Conservation (phyloP, 1,140 invertebrate species). For the Drosophila mauritiana region DNA sequence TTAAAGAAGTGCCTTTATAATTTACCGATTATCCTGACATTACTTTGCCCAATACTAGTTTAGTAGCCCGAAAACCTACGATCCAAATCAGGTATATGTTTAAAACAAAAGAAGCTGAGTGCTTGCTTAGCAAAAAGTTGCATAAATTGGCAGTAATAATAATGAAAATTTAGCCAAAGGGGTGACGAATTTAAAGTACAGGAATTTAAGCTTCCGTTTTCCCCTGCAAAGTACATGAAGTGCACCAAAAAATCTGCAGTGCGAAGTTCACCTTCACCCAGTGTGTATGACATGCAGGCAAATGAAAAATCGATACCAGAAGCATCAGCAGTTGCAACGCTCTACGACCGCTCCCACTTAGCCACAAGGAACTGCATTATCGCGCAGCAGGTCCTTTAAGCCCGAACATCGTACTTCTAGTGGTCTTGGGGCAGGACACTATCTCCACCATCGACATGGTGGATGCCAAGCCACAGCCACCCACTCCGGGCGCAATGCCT, state of each 20-base stretch:
- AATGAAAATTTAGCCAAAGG: background rate
- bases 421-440: background rate
- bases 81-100: background rate
- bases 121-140: slow-evolving; percentile 2
- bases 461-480: slow-evolving; percentile 65
- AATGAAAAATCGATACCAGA: slow-evolving; percentile 66
- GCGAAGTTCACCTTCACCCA: slow-evolving; percentile 34
- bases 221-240: slow-evolving; percentile 5
- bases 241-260: slow-evolving; percentile 48
- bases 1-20: slow-evolving; percentile 46
- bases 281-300: slow-evolving; percentile 30
- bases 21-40: slow-evolving; percentile 17
- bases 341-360: slow-evolving; percentile 29
- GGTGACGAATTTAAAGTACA: background rate
- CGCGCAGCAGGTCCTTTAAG: slow-evolving; percentile 4
- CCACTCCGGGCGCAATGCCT: slow-evolving; percentile 57
- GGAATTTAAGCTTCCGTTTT: background rate
- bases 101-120: background rate
- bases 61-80: background rate
- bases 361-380: slow-evolving; percentile 7
- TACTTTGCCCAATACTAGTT: slow-evolving; percentile 15
- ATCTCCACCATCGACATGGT: slow-evolving; percentile 41
- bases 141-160: slow-evolving; percentile 9
- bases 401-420: background rate
- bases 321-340: slow-evolving; percentile 34